Base-by-base conservation (phyloP, 2,888 invertebrate species). In the Corbicula japonica region DNA sequence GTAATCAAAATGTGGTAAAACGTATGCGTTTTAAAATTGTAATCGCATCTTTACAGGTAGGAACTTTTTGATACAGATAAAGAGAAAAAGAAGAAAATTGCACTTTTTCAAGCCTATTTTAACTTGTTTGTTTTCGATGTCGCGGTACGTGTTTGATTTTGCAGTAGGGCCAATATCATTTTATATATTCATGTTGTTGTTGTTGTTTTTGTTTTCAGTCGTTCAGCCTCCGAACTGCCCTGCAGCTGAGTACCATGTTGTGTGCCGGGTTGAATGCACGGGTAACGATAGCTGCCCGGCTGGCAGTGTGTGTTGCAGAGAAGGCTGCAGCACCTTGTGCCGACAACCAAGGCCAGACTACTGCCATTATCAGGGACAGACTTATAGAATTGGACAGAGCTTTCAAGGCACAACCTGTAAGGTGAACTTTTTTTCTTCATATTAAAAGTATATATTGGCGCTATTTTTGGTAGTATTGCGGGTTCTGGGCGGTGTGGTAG, bases 291-390 rank as follows among this genome's bases (percentile, higher is more conserved):
- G 46, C 26, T 75, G 75, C n/a, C 23, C 1, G 21, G 69, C 15
- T 0, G 69, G 52, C 18, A 23, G 46, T 10, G 54, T 75, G 0
- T 75, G 75, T 34, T 75, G 75, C 52, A 44, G 26, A 10, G 68
- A 68, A 15, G 75, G 75, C 18, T 75, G 75, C 34, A 68, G 34
- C 28, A 69, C 61, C 10, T 35, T 30, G 46, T 75, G 75, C 18
- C 21, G 60, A 2, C 54, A 32, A 28, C 68, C 68, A 23, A 44
- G 41, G 10, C 15, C 18, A 5, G 41, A 46, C 21, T 44, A 54
- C 18, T 68, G 61, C 62, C 21, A 35, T 30, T 21, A 61, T 21
- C 21, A 30, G 8, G 60, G 38, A n/a, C 30, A 70, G 50, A 26
- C n/a, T 12, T 10, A 32, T 60, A 15, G 15, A 26, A 30, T 41